Percentiles rank a stretch among this genome's conserved stretches.
Conservation (phyloP, 1,140 invertebrate species). For the Bilobella aurantiaca region DNA sequence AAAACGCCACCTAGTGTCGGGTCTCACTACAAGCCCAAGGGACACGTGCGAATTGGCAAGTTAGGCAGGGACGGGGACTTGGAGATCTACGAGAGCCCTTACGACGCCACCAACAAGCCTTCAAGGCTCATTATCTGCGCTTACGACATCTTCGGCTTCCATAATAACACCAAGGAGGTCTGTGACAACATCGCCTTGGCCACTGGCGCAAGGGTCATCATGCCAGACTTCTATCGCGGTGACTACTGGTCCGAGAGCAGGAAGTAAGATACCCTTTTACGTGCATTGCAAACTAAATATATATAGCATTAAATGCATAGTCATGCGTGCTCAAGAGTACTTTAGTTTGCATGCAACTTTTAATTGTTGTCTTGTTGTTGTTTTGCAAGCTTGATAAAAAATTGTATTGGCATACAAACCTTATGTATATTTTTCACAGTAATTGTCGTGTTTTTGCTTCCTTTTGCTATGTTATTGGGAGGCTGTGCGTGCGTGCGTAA, state of each 20-base stretch:
- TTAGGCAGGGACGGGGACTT: background rate
- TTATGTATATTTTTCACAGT: too few species aligned
- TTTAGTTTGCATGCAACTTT: background rate
- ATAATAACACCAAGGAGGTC: constrained; percentile 16
- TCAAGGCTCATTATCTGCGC: constrained; percentile 12
- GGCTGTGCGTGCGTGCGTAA: too few species aligned
- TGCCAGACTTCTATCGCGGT: constrained; percentile 19
- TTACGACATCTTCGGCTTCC: constrained; percentile 23
- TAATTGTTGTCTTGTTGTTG: background rate
- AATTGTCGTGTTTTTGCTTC: too few species aligned
- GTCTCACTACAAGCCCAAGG: constrained; percentile 5
- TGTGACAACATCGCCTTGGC: constrained; percentile 11
- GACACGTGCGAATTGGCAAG: background rate
- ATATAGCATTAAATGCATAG: too few species aligned
- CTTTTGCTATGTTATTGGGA: too few species aligned
- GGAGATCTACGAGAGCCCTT: constrained; percentile 5
- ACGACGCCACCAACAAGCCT: background rate
- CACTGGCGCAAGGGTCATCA: constrained; percentile 12
- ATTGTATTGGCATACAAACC: too few species aligned
- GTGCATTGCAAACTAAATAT: too few species aligned
- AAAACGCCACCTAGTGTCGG: background rate
- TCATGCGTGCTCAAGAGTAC: too few species aligned
- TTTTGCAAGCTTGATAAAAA: background rate
- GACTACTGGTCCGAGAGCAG: background rate
- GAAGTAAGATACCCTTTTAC: background rate